These are phyloP conservation scores for Pyrgus malvae DNA, from an alignment of 2,888 invertebrate genomes.

Conservation along the genomic window DNA sequence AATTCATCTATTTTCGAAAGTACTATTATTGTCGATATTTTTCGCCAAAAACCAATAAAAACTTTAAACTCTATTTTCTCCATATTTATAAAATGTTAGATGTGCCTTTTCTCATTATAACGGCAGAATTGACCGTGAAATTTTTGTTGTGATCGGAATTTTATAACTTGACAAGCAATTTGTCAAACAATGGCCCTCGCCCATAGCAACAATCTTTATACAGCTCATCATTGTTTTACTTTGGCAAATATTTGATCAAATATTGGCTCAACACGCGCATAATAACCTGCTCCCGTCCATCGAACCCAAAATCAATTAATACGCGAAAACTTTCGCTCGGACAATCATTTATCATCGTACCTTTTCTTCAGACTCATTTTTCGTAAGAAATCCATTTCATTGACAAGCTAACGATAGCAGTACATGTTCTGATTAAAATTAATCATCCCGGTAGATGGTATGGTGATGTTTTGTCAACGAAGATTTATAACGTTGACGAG, in stretches of 20 bases:
- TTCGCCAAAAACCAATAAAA: too few relatives aligned
- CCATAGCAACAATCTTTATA: too few relatives aligned
- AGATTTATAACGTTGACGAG: not conserved
- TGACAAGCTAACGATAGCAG: conserved; percentile 44
- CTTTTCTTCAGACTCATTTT: conserved; percentile 38
- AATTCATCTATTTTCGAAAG: too few relatives aligned
- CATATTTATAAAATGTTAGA: too few relatives aligned
- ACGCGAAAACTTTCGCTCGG: conserved; percentile 41
- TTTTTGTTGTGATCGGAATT: too few relatives aligned
- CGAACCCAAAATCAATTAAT: conserved; percentile 45
- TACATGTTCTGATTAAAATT: conserved; percentile 41
- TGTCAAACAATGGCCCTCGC: too few relatives aligned
- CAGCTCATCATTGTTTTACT: not conserved
- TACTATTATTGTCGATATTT: too few relatives aligned
- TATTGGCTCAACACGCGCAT: conserved; percentile 6
- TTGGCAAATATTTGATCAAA: conserved; percentile 6
- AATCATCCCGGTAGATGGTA: conserved; percentile 29
- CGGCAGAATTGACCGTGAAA: too few relatives aligned
- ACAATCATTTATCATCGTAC: conserved; percentile 42
- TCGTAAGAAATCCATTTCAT: conserved; percentile 39
- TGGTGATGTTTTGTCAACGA: conserved; percentile 26
- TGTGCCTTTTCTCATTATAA: too few relatives aligned
- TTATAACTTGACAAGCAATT: too few relatives aligned
- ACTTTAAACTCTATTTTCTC: too few relatives aligned
- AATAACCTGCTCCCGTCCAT: conserved; percentile 26